Percentiles rank a stretch among this genome's conserved stretches.
phyloP scores from a whole-genome alignment of 2,888 invertebrate genomes.

The Ormyrus nitidulus region DNA sequence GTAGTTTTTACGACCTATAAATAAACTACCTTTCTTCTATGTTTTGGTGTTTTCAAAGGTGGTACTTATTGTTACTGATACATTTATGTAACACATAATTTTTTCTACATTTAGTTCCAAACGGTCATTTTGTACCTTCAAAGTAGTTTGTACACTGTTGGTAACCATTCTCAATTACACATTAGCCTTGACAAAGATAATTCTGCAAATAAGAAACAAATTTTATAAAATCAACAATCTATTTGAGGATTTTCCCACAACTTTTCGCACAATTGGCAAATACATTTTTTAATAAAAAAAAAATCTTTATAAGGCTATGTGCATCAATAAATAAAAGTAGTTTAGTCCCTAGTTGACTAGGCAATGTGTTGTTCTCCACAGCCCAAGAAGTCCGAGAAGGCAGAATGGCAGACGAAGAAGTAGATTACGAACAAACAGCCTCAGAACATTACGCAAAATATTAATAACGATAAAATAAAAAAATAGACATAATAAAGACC shows the following conservation, averaged over 20 bases:
- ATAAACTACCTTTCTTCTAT: too few species aligned
- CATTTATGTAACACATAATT: too few species aligned
- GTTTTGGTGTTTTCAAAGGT: too few species aligned
- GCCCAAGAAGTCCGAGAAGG: slow-evolving; percentile 87
- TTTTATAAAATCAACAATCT: neutral
- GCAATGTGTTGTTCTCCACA: slow-evolving; percentile 77
- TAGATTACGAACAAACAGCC: slow-evolving; percentile 67
- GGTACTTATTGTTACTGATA: too few species aligned
- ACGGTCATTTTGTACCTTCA: too few species aligned
- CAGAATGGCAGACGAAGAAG: slow-evolving; percentile 85
- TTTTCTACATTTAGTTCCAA: too few species aligned
- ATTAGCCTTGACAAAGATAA: slow-evolving; percentile 7
- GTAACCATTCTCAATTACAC: neutral
- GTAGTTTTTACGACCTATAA: too few species aligned
- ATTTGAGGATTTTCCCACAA: neutral
- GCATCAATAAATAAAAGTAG: slow-evolving; percentile 30
- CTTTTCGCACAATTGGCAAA: too few species aligned
- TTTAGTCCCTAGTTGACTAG: slow-evolving; percentile 67
- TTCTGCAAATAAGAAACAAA: neutral
- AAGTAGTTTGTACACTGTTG: slow-evolving; percentile 1
- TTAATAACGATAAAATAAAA: slow-evolving; percentile 54
- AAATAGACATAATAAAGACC: slow-evolving; percentile 58
- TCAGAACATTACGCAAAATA: slow-evolving; percentile 54
- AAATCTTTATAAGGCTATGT: slow-evolving; percentile 24
- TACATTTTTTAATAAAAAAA: neutral